These are phyloP conservation scores for Batillaria attramentaria DNA, from an alignment of 1,140 invertebrate genomes.

Conservation along the genomic window DNA sequence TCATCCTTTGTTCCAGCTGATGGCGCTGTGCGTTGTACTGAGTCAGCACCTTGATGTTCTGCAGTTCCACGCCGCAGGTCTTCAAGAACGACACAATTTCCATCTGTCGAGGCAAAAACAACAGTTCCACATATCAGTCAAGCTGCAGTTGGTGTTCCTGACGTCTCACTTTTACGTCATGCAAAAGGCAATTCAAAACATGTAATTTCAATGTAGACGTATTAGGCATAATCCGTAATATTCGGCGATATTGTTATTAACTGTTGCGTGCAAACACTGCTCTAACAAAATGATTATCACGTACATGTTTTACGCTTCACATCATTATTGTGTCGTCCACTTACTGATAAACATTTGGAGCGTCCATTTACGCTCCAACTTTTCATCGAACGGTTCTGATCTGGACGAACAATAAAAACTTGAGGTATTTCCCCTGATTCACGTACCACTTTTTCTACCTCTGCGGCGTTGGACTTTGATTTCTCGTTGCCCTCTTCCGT, in stretches of 20 bases:
- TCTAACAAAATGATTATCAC: not conserved
- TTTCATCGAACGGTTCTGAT: not conserved
- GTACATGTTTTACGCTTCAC: too few relatives aligned
- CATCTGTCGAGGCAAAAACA: constrained; percentile 2
- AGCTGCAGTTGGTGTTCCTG: too few relatives aligned
- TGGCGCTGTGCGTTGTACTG: constrained; percentile 54
- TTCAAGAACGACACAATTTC: constrained; percentile 19
- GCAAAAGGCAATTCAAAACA: not conserved
- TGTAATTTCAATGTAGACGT: not conserved
- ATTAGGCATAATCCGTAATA: too few relatives aligned
- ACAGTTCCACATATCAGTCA: too few relatives aligned
- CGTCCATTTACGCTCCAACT: not conserved
- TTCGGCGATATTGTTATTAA: not conserved
- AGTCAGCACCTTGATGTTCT: constrained; percentile 46
- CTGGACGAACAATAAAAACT: not conserved
- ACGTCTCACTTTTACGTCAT: too few relatives aligned
- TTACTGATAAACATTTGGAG: not conserved
- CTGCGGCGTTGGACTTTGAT: constrained; percentile 53
- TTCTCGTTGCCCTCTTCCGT: constrained; percentile 56
- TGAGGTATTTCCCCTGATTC: not conserved
- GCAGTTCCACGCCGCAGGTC: not conserved
- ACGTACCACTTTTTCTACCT: constrained; percentile 55
- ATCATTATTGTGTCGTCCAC: not conserved
- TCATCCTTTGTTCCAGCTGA: constrained; percentile 37
- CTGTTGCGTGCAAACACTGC: not conserved